Evolutionary conservation across 2,888 invertebrate genomes (phyloP).

Genomic region (Ochlodes sylvanus): DNA sequence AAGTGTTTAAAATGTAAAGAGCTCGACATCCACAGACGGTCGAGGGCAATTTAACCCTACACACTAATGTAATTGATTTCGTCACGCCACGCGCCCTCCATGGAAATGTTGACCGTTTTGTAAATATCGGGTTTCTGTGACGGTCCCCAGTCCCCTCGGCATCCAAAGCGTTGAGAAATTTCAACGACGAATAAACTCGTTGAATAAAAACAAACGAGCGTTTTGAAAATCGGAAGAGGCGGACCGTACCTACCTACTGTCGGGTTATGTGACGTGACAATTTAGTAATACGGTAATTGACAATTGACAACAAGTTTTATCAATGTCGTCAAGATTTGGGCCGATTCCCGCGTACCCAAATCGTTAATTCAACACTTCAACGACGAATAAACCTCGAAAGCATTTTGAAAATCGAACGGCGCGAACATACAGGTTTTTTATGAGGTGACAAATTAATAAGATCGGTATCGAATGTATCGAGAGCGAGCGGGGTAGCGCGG

Average conservation of each 20-base stretch:
- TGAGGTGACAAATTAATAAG: conserved; percentile 60
- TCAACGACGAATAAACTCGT: conserved; percentile 27
- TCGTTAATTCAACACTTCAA: conserved; percentile 2
- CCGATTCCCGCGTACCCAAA: neutral
- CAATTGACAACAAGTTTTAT: no score
- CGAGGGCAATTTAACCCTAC: conserved; percentile 41
- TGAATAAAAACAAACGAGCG: conserved; percentile 17
- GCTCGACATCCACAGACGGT: conserved; percentile 19
- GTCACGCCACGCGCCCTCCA: conserved; percentile 42
- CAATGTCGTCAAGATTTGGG: no score
- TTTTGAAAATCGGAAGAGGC: conserved; percentile 25
- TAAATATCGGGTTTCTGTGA: conserved; percentile 38
- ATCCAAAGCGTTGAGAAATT: conserved; percentile 22
- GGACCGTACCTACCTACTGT: neutral
- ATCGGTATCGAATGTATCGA: conserved; percentile 51
- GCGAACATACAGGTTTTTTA: conserved; percentile 19
- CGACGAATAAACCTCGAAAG: conserved; percentile 24
- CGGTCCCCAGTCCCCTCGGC: conserved; percentile 16
- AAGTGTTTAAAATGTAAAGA: conserved; percentile 36
- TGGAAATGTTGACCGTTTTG: conserved; percentile 40
- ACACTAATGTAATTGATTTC: conserved; percentile 42
- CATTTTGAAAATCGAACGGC: conserved; percentile 10
- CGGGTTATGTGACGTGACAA: no score
- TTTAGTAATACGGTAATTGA: no score
- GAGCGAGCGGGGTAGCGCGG: conserved; percentile 62